These are phyloP conservation scores for Kradibia gibbosae DNA, from an alignment of 1,140 invertebrate genomes.

Conservation along the genomic window DNA sequence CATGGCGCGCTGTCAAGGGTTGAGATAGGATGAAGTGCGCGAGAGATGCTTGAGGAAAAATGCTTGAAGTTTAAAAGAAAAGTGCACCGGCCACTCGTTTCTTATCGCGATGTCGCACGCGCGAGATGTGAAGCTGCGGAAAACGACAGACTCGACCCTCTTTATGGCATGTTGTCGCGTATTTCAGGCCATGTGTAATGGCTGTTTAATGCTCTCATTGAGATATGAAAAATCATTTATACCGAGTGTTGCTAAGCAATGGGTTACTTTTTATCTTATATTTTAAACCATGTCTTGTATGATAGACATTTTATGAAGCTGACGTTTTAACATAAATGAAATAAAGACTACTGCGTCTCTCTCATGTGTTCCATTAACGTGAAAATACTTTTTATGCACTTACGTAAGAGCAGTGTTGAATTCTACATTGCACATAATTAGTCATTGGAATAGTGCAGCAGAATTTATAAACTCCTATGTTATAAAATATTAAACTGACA, in stretches of 20 bases:
- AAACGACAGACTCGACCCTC: conserved; percentile 49
- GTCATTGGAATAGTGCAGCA: too few species aligned
- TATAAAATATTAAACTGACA: not conserved
- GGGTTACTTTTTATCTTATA: conserved; percentile 20
- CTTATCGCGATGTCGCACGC: conserved; percentile 24
- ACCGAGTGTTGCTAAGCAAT: conserved; percentile 4
- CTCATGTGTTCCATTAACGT: too few species aligned
- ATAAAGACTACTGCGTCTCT: too few species aligned
- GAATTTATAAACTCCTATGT: not conserved
- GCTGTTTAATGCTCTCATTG: conserved; percentile 67
- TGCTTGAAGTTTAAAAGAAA: conserved; percentile 9
- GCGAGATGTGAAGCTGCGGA: conserved; percentile 21
- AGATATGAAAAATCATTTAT: conserved; percentile 61
- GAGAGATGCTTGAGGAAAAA: not conserved
- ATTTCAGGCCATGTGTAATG: conserved; percentile 69
- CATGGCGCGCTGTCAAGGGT: conserved; percentile 44
- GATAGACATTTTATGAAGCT: too few species aligned
- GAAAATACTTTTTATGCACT: too few species aligned
- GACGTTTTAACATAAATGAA: not conserved
- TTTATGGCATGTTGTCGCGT: conserved; percentile 66
- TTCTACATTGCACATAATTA: too few species aligned
- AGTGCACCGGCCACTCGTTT: not conserved
- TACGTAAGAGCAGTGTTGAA: too few species aligned
- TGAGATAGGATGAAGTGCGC: not conserved
- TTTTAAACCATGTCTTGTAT: not conserved